Evolutionary conservation across 2,888 invertebrate genomes (phyloP).

Genomic region (Rugalucina vietnamica): DNA sequence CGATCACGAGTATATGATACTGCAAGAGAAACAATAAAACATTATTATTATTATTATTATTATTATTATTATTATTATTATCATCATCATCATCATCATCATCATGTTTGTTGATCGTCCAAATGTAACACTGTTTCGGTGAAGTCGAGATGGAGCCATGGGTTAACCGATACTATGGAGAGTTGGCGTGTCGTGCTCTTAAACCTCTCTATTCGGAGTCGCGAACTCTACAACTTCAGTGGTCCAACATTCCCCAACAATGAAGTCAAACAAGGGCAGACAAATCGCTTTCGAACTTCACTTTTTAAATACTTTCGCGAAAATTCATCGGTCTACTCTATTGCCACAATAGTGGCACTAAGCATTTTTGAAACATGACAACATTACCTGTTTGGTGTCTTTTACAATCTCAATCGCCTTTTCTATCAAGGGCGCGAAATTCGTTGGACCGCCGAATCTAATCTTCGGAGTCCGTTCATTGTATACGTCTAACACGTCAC

Average conservation of each 20-base stretch:
- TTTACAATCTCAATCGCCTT: constrained; percentile 84
- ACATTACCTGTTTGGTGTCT: constrained; percentile 74
- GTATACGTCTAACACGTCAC: constrained; percentile 84
- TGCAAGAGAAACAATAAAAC: constrained; percentile 60
- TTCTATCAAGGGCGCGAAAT: constrained; percentile 85
- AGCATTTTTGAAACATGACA: not conserved
- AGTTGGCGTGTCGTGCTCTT: not conserved
- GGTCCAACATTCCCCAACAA: no score
- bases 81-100: not conserved
- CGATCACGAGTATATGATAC: constrained; percentile 85
- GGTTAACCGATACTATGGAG: not conserved
- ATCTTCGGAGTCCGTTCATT: constrained; percentile 84
- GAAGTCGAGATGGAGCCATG: not conserved
- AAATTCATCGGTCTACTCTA: not conserved
- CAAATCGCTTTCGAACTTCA: not conserved
- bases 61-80: no score
- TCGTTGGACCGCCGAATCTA: constrained; percentile 85
- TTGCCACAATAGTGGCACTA: not conserved
- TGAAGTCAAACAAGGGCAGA: no score
- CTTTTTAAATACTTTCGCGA: not conserved
- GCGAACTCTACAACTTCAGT: no score
- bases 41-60: no score
- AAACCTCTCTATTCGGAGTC: not conserved
- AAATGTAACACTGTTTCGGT: not conserved
- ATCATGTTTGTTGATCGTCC: not conserved